Evolutionary conservation across 2,888 invertebrate genomes (phyloP), one percentile per base, ranked within the genome.

Genomic region (Patella caerulea): DNA sequence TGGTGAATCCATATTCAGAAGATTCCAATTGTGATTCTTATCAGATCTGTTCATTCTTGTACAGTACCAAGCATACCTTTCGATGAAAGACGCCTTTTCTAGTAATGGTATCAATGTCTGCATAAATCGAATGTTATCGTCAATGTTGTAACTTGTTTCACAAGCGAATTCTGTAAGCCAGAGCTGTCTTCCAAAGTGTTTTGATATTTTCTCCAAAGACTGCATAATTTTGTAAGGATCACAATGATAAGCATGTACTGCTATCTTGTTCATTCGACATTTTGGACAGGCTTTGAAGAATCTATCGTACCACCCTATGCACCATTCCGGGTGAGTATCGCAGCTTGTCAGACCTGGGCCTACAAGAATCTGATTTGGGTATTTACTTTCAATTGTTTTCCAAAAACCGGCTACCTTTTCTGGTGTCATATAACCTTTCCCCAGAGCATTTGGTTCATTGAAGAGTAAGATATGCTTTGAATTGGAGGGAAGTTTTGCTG

Each of bases 161-260:
- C 85, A 84, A 3, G 84, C 82, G 72, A 83, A 83, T 73, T 85
- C 83, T 0, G 85, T 85, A 72, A 85, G 65, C 83, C 85, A 85
- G 34, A 85, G 79, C 45, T 74, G 79, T 72, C 79, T 83, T 29
- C 79, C 78, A 74, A 81, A 85, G 17, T 79, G 74, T 56, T 80
- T 56, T 77, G 80, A 81, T 15, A 85, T 34, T 52, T 72, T 54
- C 45, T 83, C 29, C 55, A 85, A 69, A 11, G 56, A 75, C 53
- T 78, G 55, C 83, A 84, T 83, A 1, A 79, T 82, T 55, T 75
- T 73, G 24, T 81, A 74, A 3, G 83, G 74, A 34, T 83, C 71
- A 74, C 85, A 85, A 56, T 74, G 71, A 75, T 83, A 85, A 73
- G 73, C 75, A 80, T 86, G 86, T 11, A 85, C 84, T 24, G 86